Conservation (phyloP, 2,797 vertebrate genomes). For the Enteromius trimaculatus region DNA sequence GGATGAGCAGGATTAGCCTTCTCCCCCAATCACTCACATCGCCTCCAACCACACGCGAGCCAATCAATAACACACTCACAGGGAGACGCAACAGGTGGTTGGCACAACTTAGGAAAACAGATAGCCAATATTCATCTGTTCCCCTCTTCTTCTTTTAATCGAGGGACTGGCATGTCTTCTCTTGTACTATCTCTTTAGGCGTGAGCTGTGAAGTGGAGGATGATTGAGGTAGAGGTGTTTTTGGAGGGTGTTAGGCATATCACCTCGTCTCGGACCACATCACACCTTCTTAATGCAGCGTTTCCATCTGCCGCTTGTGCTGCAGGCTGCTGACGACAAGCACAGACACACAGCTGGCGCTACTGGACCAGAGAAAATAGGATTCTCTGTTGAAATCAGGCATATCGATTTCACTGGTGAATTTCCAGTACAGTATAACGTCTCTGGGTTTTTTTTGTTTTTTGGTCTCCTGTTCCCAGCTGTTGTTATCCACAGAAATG, state of each 20-base stretch:
- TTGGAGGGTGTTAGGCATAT: slow-evolving; percentile 13
- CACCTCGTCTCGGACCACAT: slow-evolving; percentile 40
- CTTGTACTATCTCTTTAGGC: slow-evolving; percentile 51
- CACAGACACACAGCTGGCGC: slow-evolving; percentile 31
- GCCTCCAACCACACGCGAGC: slow-evolving; percentile 36
- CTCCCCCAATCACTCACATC: slow-evolving; percentile 59
- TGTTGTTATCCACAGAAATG: neutral
- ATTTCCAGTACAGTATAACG: neutral
- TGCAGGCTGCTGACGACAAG: slow-evolving; percentile 31
- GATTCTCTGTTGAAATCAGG: slow-evolving; percentile 35
- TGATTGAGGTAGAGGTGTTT: slow-evolving; percentile 26
- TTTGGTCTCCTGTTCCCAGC: neutral
- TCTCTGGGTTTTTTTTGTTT: neutral
- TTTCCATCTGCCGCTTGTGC: slow-evolving; percentile 49
- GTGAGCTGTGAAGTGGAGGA: slow-evolving; percentile 52
- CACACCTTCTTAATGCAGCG: slow-evolving; percentile 57
- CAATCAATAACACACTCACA: slow-evolving; percentile 61
- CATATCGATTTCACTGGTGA: slow-evolving; percentile 1
- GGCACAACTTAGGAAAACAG: slow-evolving; percentile 58
- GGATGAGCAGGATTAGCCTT: slow-evolving; percentile 65
- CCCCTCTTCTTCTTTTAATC: slow-evolving; percentile 38
- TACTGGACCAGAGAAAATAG: slow-evolving; percentile 31
- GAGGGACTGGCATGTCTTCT: slow-evolving; percentile 53
- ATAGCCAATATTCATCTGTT: slow-evolving; percentile 59
- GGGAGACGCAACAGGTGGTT: slow-evolving; percentile 58